phyloP scores from a whole-genome alignment of 1,140 invertebrate species.

The Scaptomyza hsui region DNA sequence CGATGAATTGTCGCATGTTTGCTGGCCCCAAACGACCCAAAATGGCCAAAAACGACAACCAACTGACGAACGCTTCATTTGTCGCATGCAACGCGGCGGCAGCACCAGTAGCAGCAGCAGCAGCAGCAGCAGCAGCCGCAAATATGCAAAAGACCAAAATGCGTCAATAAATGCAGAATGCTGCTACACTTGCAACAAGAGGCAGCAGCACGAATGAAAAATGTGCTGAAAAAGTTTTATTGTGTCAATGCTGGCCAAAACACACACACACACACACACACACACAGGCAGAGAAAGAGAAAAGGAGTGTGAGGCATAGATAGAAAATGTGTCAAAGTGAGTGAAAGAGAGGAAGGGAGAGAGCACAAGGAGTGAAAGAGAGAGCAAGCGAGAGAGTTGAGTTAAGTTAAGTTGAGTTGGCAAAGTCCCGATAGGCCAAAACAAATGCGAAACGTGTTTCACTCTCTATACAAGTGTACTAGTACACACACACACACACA shows the following conservation, averaged over 20 bases:
- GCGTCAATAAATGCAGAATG: constrained; percentile 77
- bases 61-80: constrained; percentile 58
- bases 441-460: constrained; percentile 53
- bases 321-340: background rate
- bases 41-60: constrained; percentile 32
- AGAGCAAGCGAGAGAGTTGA: background rate
- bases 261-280: background rate
- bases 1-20: constrained; percentile 62
- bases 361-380: background rate
- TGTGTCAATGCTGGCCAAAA: constrained; percentile 73
- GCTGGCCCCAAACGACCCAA: constrained; percentile 35
- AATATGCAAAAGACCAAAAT: constrained; percentile 76
- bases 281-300: background rate
- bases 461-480: constrained; percentile 4
- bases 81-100: constrained; percentile 64
- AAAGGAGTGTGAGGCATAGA: background rate
- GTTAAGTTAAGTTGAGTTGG: constrained; percentile 19
- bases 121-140: constrained; percentile 43
- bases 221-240: constrained; percentile 68
- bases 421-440: constrained; percentile 58
- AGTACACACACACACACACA: background rate
- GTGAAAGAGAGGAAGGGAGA: background rate
- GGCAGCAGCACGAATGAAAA: constrained; percentile 38
- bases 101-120: too few relatives aligned
- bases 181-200: constrained; percentile 53